phyloP scores from a whole-genome alignment of 2,797 vertebrate genomes.

The Pempheris klunzingeri region DNA sequence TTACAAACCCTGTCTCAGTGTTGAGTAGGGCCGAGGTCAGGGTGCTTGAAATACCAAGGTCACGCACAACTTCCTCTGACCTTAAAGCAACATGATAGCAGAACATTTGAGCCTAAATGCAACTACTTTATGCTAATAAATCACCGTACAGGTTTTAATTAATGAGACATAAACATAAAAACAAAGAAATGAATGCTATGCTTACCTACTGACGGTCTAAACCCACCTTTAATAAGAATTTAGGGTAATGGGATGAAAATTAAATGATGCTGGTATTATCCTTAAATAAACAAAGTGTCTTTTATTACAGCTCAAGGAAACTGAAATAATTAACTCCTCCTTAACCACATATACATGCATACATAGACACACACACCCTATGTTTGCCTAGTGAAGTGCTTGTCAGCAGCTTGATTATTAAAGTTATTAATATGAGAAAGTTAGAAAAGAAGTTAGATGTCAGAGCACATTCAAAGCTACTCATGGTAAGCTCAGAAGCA shows the following conservation, averaged over 20 bases:
- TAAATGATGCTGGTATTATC: constrained; percentile 12
- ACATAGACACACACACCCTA: neutral
- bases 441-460: constrained; percentile 29
- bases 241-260: neutral
- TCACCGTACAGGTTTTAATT: neutral
- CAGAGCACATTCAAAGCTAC: constrained; percentile 36
- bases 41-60: neutral
- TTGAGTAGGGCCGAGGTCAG: neutral
- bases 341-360: neutral
- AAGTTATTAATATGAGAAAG: constrained; percentile 47
- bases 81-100: neutral
- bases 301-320: neutral
- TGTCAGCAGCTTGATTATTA: constrained; percentile 20
- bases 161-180: neutral
- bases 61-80: neutral
- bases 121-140: neutral
- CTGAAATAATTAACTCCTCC: constrained; percentile 19
- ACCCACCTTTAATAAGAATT: constrained; percentile 4
- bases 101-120: neutral
- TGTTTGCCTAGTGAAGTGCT: constrained; percentile 34
- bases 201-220: neutral
- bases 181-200: too few species aligned
- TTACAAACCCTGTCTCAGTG: neutral
- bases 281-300: neutral
- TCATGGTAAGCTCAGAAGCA: constrained; percentile 28